A percentile compares a stretch with the other conserved stretches of the same genome.
Conservation (phyloP, 2,113 vertebrate genomes). For the Caracal caracal region DNA sequence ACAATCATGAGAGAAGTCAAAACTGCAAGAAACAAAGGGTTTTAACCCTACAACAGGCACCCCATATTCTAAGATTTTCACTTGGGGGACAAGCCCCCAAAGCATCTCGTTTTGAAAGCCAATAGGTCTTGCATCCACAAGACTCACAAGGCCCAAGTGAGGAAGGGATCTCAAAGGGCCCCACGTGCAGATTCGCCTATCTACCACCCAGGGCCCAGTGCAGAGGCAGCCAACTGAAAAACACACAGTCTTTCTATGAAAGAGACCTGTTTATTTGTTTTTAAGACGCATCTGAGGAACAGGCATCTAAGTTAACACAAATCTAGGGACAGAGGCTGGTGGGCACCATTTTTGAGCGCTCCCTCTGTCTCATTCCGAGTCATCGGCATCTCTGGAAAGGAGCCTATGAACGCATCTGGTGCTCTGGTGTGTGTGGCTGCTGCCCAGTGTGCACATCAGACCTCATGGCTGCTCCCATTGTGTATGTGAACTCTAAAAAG, state of each 20-base stretch:
- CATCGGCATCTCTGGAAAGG: neutral
- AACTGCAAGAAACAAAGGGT: neutral
- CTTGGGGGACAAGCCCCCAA: neutral
- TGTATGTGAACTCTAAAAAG: neutral
- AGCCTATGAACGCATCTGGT: fast-evolving
- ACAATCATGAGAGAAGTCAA: neutral
- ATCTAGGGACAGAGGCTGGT: neutral
- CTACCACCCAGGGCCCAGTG: neutral
- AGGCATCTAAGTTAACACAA: neutral
- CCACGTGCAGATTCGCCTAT: neutral
- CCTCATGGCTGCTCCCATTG: neutral
- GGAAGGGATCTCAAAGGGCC: neutral
- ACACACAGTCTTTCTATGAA: neutral
- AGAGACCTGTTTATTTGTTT: neutral
- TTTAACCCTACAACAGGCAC: neutral
- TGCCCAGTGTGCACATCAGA: no score
- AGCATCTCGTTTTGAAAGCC: neutral
- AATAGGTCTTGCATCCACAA: neutral
- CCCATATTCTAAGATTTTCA: neutral
- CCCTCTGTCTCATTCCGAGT: neutral
- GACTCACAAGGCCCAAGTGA: neutral
- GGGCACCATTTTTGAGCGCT: neutral
- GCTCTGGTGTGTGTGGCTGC: neutral
- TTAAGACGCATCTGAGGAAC: neutral
- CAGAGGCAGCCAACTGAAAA: neutral